These are phyloP conservation scores for Ypsolopha sequella DNA, from an alignment of 2,888 invertebrate genomes.

Conservation along the genomic window DNA sequence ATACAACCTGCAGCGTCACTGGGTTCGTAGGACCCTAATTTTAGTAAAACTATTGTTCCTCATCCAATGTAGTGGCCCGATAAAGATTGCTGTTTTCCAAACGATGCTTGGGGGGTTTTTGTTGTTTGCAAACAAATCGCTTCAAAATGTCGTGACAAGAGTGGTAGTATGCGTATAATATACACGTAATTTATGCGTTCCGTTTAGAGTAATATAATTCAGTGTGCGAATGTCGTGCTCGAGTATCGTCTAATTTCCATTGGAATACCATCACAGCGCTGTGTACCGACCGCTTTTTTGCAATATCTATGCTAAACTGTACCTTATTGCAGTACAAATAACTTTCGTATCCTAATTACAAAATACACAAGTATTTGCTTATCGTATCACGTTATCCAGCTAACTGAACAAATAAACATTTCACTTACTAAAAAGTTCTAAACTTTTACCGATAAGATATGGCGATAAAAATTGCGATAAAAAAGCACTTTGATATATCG, in stretches of 20 bases:
- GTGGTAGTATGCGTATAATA: not conserved
- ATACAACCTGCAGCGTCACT: slow-evolving; percentile 29
- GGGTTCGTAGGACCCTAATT: slow-evolving; percentile 33
- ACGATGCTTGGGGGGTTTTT: slow-evolving; percentile 17
- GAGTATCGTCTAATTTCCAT: slow-evolving; percentile 30
- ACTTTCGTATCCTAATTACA: slow-evolving; percentile 26
- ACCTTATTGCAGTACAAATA: slow-evolving; percentile 18
- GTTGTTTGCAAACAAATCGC: slow-evolving; percentile 22
- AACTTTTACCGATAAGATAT: slow-evolving; percentile 45
- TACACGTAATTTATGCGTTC: slow-evolving; percentile 1
- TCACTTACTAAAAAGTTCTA: slow-evolving; percentile 38
- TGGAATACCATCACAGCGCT: slow-evolving; percentile 30
- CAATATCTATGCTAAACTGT: slow-evolving; percentile 13
- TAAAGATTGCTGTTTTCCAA: slow-evolving; percentile 29
- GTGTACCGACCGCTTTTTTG: slow-evolving; percentile 27
- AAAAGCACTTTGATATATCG: slow-evolving; percentile 11
- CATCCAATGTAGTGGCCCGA: slow-evolving; percentile 32
- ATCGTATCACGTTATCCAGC: slow-evolving; percentile 28
- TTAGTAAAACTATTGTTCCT: slow-evolving; percentile 46
- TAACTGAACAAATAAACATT: slow-evolving; percentile 45
- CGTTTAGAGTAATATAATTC: slow-evolving; percentile 1
- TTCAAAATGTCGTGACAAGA: not conserved
- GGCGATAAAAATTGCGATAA: slow-evolving; percentile 31
- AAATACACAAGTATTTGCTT: slow-evolving; percentile 37
- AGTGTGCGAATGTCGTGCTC: slow-evolving; percentile 16